Percentiles rank a stretch among this genome's conserved stretches.
phyloP scores from a whole-genome alignment of 1,140 invertebrate genomes.

The Bombyx mandarina region DNA sequence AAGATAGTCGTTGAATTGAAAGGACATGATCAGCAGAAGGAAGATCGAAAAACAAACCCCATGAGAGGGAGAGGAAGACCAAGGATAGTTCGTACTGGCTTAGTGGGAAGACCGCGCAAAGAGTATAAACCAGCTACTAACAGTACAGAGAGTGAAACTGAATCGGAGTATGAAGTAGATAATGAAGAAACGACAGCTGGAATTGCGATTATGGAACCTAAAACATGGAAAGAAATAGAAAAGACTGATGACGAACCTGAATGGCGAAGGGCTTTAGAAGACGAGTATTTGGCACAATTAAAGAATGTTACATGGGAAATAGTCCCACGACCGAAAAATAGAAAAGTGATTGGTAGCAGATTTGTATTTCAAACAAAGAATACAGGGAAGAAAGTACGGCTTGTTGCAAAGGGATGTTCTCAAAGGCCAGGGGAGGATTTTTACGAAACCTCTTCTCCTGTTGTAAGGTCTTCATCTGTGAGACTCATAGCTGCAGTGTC shows the following conservation, averaged over 20 bases:
- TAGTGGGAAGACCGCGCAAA: slow-evolving; percentile 10
- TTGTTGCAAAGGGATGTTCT: slow-evolving; percentile 20
- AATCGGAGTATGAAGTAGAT: slow-evolving; percentile 9
- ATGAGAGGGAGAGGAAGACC: slow-evolving; percentile 14
- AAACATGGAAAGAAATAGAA: slow-evolving; percentile 16
- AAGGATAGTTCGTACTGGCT: slow-evolving; percentile 12
- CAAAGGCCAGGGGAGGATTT: slow-evolving; percentile 25
- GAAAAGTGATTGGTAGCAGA: slow-evolving; percentile 20
- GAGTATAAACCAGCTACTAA: slow-evolving; percentile 8
- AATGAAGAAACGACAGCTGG: slow-evolving; percentile 7
- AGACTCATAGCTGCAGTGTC: slow-evolving; percentile 20
- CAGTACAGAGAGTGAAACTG: slow-evolving; percentile 1
- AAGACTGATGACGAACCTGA: slow-evolving; percentile 7
- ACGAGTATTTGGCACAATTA: slow-evolving; percentile 20
- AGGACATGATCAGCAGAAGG: background rate
- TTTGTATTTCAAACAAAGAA: slow-evolving; percentile 12
- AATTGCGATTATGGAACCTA: slow-evolving; percentile 11
- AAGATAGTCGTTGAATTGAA: slow-evolving; percentile 1
- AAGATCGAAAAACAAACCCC: slow-evolving; percentile 1
- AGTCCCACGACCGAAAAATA: slow-evolving; percentile 16
- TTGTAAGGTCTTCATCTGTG: slow-evolving; percentile 17
- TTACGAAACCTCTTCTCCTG: slow-evolving; percentile 19
- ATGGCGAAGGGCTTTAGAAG: slow-evolving; percentile 19
- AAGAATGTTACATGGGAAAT: slow-evolving; percentile 22
- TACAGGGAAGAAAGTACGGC: slow-evolving; percentile 16